phyloP scores from a whole-genome alignment of 2,113 vertebrate genomes.

The Psephotus haematonotus region DNA sequence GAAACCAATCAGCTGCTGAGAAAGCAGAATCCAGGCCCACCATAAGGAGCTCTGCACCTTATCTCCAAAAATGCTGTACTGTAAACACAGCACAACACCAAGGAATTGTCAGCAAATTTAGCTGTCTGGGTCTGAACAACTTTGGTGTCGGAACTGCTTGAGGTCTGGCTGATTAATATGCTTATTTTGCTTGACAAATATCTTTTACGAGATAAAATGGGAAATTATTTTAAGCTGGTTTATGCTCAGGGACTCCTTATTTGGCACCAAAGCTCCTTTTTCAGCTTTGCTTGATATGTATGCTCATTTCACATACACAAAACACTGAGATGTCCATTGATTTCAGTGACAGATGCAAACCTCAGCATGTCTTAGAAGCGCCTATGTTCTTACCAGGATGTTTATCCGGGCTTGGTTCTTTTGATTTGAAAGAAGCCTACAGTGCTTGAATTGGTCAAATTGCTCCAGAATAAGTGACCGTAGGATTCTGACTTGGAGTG shows the following conservation, averaged over 20 bases:
- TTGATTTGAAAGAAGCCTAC: not conserved
- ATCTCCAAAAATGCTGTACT: accelerated
- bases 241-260: not conserved
- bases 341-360: not conserved
- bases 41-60: not conserved
- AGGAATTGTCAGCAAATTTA: not conserved
- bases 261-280: not conserved
- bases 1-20: not conserved
- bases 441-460: not conserved
- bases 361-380: not conserved
- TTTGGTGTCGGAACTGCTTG: not conserved
- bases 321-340: accelerated
- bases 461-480: not conserved
- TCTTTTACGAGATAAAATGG: not conserved
- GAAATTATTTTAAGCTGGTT: not conserved
- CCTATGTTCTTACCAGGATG: not conserved
- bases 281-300: accelerated
- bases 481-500: not conserved
- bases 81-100: not conserved
- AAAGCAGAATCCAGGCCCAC: not conserved
- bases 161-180: not conserved
- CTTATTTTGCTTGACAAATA: not conserved
- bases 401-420: not conserved
- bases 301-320: not conserved
- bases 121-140: not conserved